Percentiles rank a stretch among this genome's conserved stretches.
Conservation (phyloP, 2,888 invertebrate genomes). For the Mesorhabditis spiculigera region DNA sequence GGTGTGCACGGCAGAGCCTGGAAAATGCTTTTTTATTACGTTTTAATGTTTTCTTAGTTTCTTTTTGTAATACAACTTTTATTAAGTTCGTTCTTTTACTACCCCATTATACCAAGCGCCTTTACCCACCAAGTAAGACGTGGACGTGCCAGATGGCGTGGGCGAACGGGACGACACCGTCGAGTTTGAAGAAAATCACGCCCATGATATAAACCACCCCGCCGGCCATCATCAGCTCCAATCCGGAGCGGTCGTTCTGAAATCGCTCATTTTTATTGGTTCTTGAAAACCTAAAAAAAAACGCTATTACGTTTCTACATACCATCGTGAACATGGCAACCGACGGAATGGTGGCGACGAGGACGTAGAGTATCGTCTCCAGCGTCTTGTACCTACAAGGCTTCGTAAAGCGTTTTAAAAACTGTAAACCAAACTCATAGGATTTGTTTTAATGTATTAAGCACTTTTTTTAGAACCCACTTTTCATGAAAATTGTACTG, state of each 20-base stretch:
- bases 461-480: slow-evolving; percentile 38
- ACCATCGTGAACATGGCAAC: slow-evolving; percentile 51
- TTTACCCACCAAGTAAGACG: slow-evolving; percentile 73
- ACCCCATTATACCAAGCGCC: background rate
- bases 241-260: slow-evolving; percentile 78
- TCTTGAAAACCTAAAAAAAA: background rate
- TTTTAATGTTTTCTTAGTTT: background rate
- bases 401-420: background rate
- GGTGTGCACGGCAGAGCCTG: slow-evolving; percentile 49
- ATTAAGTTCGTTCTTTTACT: background rate
- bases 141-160: slow-evolving; percentile 97
- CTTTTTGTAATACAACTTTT: background rate
- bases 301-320: background rate
- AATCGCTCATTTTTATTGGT: slow-evolving; percentile 26
- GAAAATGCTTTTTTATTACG: background rate
- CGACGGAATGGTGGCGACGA: slow-evolving; percentile 80
- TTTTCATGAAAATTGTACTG: slow-evolving; percentile 92
- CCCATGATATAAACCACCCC: slow-evolving; percentile 83
- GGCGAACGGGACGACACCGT: slow-evolving; percentile 88
- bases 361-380: slow-evolving; percentile 82
- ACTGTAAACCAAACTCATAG: slow-evolving; percentile 5
- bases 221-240: slow-evolving; percentile 79
- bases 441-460: background rate
- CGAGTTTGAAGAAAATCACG: slow-evolving; percentile 89
- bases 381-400: slow-evolving; percentile 72